Evolutionary conservation across 1,140 invertebrate genomes (phyloP), one percentile per base, ranked within the genome.

Genomic region (Platyscapa corneri): DNA sequence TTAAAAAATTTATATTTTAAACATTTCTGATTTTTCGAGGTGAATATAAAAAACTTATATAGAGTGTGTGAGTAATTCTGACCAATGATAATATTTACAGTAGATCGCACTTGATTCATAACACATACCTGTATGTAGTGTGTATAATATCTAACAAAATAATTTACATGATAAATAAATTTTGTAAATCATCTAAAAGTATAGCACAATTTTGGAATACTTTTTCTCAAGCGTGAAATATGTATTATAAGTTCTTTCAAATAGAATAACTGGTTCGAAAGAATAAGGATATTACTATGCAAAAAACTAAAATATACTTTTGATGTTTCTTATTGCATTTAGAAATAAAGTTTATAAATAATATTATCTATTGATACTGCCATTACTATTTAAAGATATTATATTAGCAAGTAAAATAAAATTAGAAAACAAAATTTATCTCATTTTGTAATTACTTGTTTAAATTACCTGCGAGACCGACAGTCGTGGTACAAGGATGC

Each of bases 401-500:
- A 16, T 53, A 10, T 14, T 53, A 10, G 16, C 16, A 14, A 53
- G 7, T 16, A 53, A 7, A 46, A 46, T 46, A 46, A 46, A 12
- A 46, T 46, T 46, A 7, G 6, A 7, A 20, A 56, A n/a, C 18
- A 1, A 53, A 53, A 18, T 53, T 5, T 27, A 27, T 60, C 23
- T 27, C 56, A 27, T 23, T 60, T 46, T 46, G 42, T 46, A 46
- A 46, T 46, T 46, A 46, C 12, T 46, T 5, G 42, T 14, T 27
- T 32, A n/a, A 53, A 56, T 74, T 67, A 86, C 84, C 84, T 86
- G 84, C 3, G 74, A 82, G 14, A 64, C n/a, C 2, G 74, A 32
- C 20, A 86, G 39, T 32, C 80, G 53, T 5, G 84, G 42, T 18
- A 72, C 53, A 16, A 12, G 23, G 23, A 81, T 85, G 27, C 23